Evolutionary conservation across 2,888 invertebrate genomes (phyloP).

Genomic region (Drosophila fungiperda): DNA sequence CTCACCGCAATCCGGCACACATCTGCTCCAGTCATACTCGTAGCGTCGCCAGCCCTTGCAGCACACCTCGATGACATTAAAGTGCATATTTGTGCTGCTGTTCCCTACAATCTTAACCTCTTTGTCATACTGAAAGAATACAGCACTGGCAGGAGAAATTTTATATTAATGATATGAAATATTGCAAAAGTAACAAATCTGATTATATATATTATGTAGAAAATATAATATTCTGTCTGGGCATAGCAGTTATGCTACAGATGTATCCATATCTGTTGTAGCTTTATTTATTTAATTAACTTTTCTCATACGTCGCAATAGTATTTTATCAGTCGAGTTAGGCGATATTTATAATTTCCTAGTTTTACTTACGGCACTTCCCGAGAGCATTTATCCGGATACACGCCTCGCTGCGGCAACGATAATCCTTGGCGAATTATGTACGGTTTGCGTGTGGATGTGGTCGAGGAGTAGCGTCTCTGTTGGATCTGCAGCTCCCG

Average conservation of each 20-base stretch:
- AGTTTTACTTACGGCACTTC: constrained; percentile 81
- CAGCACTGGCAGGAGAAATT: constrained; percentile 64
- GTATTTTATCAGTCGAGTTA: neutral
- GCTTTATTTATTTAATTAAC: neutral
- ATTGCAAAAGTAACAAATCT: neutral
- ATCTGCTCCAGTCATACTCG: constrained; percentile 87
- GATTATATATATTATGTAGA: neutral
- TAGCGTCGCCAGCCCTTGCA: constrained; percentile 90
- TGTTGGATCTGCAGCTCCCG: constrained; percentile 60
- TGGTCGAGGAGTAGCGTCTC: constrained; percentile 74
- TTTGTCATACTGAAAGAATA: constrained; percentile 83
- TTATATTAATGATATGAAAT: neutral
- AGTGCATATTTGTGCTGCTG: constrained; percentile 72
- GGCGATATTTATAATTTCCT: neutral
- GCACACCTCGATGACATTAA: constrained; percentile 89
- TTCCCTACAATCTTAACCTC: constrained; percentile 85
- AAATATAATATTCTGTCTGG: neutral
- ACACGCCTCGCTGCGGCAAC: constrained; percentile 70
- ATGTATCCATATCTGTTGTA: neutral
- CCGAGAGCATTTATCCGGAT: constrained; percentile 78
- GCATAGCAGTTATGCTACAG: neutral
- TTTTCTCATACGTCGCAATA: neutral
- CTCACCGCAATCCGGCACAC: constrained; percentile 85
- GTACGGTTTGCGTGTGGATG: constrained; percentile 76
- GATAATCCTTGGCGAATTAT: constrained; percentile 75